Evolutionary conservation across 2,797 vertebrate species (phyloP), one percentile per base, ranked within the genome.

Genomic region (Periophthalmus magnuspinnatus): DNA sequence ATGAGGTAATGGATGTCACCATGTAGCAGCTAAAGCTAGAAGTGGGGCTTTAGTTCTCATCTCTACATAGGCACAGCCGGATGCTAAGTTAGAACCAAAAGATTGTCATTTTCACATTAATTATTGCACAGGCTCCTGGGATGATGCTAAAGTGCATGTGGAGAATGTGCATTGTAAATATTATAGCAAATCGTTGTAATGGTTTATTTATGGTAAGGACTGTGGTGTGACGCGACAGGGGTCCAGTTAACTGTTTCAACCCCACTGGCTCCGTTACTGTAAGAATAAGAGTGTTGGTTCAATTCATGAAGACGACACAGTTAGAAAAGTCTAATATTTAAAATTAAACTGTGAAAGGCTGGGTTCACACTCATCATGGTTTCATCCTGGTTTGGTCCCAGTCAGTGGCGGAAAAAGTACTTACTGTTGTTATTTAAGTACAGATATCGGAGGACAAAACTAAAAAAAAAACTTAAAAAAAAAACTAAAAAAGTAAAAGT

Each of bases 1-100:
- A 83, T 36, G 77, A 80, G 83, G 87, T 90, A 91, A 90, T 88
- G 85, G 88, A 86, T 91, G 90, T 88, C 88, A 90, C 76, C 77
- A 69, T 83, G 79, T 88, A 82, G 86, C 89, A 89, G 84, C 89
- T 87, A 89, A 89, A 89, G 82, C 86, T 88, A 90, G 89, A 90
- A 90, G 90, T 90, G 89, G 81, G 79, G 80, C 82, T 89, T 90
- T 86, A 86, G 84, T 86, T 86, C 79, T 85, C 76, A 84, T 77
- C 82, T 84, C 82, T 81, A 80, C 75, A 72, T 80, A 72, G 70
- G 63, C 73, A 76, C 68, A 72, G 62, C 66, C 65, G 52, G 71
- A 22, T 16, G 24, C 61, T 71, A 60, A 75, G 58, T 72, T 69
- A 62, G 32, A 74, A 76, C 41, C 58, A 78, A 73, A 74, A 57